A percentile compares a stretch with the other conserved stretches of the same genome.
Conservation (phyloP, 2,797 vertebrate species). For the Diceros bicornis region DNA sequence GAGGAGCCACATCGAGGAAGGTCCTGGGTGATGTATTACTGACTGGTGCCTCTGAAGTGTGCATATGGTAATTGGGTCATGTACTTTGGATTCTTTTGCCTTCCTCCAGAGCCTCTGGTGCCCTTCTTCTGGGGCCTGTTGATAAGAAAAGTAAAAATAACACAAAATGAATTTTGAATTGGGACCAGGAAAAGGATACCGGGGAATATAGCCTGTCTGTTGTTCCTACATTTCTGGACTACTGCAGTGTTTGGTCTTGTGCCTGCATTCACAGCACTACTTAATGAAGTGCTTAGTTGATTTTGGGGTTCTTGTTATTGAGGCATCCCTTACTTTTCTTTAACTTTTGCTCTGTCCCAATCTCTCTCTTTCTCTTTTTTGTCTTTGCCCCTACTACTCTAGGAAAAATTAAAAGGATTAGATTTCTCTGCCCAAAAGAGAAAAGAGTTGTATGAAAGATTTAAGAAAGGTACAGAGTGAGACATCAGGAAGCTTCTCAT, state of each 20-base stretch:
- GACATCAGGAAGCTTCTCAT: neutral
- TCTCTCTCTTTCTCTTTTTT: neutral
- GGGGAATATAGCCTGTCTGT: neutral
- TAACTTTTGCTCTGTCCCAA: neutral
- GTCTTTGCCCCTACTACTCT: neutral
- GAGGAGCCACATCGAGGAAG: neutral
- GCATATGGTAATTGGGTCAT: neutral
- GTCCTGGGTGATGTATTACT: neutral
- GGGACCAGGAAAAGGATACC: neutral
- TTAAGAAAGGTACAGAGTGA: conserved; percentile 25
- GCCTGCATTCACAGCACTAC: neutral
- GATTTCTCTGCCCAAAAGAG: conserved; percentile 38
- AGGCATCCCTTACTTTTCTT: neutral
- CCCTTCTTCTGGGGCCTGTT: neutral
- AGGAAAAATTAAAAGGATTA: conserved; percentile 46
- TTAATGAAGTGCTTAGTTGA: conserved; percentile 16
- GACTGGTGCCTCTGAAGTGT: neutral
- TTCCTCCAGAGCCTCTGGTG: neutral
- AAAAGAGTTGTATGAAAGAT: neutral
- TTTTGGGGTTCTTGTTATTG: conserved; percentile 1
- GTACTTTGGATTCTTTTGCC: neutral
- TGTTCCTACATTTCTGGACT: conserved; percentile 11
- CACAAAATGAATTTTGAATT: conserved; percentile 47
- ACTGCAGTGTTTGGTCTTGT: neutral
- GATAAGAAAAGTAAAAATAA: conserved; percentile 52